Conservation (phyloP, 2,113 vertebrate species). For the Cyanoliseus patagonus region DNA sequence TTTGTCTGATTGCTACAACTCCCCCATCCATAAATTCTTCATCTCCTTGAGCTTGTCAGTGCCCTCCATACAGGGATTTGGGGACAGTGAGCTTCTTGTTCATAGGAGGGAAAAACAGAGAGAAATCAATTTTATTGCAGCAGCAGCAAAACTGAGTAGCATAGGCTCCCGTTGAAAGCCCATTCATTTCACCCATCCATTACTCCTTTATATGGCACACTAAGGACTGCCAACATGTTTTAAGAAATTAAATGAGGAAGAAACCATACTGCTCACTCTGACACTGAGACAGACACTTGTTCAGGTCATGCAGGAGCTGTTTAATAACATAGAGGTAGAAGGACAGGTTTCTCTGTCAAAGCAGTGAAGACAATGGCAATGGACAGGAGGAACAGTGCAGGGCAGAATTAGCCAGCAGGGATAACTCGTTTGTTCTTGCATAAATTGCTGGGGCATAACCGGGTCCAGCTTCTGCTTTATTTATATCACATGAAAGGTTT, state of each 20-base stretch:
- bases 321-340: neutral
- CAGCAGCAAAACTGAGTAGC: neutral
- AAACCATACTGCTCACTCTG: neutral
- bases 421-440: neutral
- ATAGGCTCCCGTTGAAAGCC: neutral
- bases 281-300: neutral
- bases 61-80: neutral
- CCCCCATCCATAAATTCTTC: neutral
- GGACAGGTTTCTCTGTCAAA: neutral
- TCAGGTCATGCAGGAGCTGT: neutral
- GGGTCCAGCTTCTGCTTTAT: neutral
- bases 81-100: neutral
- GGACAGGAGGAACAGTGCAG: neutral
- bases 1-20: neutral
- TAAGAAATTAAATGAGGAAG: conserved; percentile 11
- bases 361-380: neutral
- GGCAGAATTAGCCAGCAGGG: neutral
- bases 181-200: neutral
- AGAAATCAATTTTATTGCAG: conserved; percentile 2
- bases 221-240: neutral
- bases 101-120: neutral
- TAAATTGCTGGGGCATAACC: neutral
- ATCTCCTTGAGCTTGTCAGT: neutral
- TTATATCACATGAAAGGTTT: neutral
- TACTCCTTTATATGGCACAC: neutral